Percentiles rank a stretch among this genome's conserved stretches.
These are phyloP conservation scores for Miniopterus natalensis DNA, from an alignment of 2,113 vertebrate species.

Conservation along the genomic window DNA sequence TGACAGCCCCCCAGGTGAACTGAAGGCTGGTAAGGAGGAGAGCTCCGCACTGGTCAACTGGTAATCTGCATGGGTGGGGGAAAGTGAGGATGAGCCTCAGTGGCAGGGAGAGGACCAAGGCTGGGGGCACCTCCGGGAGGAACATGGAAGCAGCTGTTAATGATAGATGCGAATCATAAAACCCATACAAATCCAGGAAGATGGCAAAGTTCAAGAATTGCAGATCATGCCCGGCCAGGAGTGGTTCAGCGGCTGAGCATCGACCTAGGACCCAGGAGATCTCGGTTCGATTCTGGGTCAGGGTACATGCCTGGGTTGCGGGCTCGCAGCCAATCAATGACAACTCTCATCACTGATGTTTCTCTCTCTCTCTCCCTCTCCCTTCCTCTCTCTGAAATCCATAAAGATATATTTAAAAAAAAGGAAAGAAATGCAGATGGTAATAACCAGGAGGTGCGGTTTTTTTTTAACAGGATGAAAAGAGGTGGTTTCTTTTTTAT, in stretches of 20 bases:
- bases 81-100: not conserved
- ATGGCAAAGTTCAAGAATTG: not conserved
- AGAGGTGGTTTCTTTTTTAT: not conserved
- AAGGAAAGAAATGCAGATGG: not conserved
- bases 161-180: not conserved
- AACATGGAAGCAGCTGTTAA: not conserved
- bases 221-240: not conserved
- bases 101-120: not conserved
- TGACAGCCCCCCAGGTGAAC: conserved; percentile 93
- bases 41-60: conserved; percentile 97
- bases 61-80: conserved; percentile 91
- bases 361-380: too few relatives aligned
- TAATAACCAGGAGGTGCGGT: not conserved
- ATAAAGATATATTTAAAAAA: too few relatives aligned
- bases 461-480: not conserved
- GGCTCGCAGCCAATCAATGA: too few relatives aligned
- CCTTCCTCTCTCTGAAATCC: too few relatives aligned
- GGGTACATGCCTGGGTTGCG: too few relatives aligned
- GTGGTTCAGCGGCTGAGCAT: too few relatives aligned
- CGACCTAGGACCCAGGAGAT: too few relatives aligned
- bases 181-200: not conserved
- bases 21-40: conserved; percentile 95
- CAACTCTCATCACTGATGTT: too few relatives aligned
- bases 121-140: not conserved
- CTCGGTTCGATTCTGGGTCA: too few relatives aligned